Evolutionary conservation across 1,140 invertebrate genomes (phyloP).

Genomic region (Aphidius gifuensis): DNA sequence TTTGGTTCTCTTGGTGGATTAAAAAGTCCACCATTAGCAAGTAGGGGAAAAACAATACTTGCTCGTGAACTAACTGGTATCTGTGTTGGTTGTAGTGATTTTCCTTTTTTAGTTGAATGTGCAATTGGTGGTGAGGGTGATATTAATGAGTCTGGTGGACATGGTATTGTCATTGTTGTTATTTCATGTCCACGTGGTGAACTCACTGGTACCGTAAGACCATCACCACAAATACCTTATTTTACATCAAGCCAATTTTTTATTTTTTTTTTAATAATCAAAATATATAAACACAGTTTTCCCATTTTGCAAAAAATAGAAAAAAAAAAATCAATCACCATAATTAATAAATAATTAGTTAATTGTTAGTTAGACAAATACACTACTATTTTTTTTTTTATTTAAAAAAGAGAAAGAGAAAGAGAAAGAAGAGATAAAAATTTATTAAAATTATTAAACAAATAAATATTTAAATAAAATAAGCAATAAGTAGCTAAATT

Average conservation of each 20-base stretch:
- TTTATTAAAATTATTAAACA: too few relatives aligned
- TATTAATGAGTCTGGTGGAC: conserved; percentile 47
- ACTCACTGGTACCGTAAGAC: conserved; percentile 50
- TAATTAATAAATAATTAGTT: too few relatives aligned
- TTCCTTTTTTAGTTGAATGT: conserved; percentile 44
- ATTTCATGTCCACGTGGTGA: conserved; percentile 47
- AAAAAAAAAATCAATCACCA: not conserved
- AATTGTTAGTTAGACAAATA: too few relatives aligned
- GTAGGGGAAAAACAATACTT: conserved; percentile 73
- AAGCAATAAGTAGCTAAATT: too few relatives aligned
- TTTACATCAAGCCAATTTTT: conserved; percentile 35
- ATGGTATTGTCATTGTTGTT: conserved; percentile 43
- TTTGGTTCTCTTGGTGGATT: conserved; percentile 49
- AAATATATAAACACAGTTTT: not conserved
- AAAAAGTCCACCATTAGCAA: conserved; percentile 55
- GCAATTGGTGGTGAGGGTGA: conserved; percentile 49
- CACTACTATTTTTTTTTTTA: too few relatives aligned
- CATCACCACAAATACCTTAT: conserved; percentile 50
- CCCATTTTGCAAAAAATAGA: not conserved
- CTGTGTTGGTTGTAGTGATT: conserved; percentile 62
- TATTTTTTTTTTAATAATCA: conserved; percentile 15
- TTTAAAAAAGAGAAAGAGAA: too few relatives aligned
- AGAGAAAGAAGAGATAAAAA: too few relatives aligned
- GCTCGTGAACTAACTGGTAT: conserved; percentile 68
- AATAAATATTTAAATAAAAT: too few relatives aligned